Evolutionary conservation across 2,797 vertebrate species (phyloP).

Genomic region (Gambusia yucatana): DNA sequence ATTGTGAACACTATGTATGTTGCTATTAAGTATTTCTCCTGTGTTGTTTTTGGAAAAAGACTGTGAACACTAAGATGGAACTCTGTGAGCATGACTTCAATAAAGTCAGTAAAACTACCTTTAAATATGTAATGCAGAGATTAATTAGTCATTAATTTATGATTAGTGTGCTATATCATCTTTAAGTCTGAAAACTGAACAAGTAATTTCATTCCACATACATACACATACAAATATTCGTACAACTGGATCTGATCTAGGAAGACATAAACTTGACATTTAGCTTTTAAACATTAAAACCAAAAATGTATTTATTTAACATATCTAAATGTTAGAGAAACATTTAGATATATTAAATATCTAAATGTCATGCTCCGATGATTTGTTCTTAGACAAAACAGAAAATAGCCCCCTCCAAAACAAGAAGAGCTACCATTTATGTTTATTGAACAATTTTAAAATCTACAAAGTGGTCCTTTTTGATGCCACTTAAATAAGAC

Average conservation of each 20-base stretch:
- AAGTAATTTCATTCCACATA: neutral
- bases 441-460: neutral
- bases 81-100: neutral
- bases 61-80: neutral
- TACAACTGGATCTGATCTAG: neutral
- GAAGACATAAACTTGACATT: neutral
- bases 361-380: neutral
- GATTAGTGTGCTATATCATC: neutral
- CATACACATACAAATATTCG: neutral
- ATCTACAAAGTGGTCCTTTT: neutral
- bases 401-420: neutral
- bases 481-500: neutral
- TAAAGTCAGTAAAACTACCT: neutral
- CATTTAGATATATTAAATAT: neutral
- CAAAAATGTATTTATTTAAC: neutral
- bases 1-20: neutral
- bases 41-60: too few species aligned
- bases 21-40: neutral
- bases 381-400: neutral
- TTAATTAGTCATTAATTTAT: neutral
- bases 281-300: neutral
- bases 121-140: neutral
- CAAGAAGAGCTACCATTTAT: neutral
- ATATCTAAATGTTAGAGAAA: neutral
- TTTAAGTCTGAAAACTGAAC: neutral